A percentile compares a stretch with the other conserved stretches of the same genome.
phyloP scores from a whole-genome alignment of 2,113 vertebrate species.

The Engystomops pustulosus region DNA sequence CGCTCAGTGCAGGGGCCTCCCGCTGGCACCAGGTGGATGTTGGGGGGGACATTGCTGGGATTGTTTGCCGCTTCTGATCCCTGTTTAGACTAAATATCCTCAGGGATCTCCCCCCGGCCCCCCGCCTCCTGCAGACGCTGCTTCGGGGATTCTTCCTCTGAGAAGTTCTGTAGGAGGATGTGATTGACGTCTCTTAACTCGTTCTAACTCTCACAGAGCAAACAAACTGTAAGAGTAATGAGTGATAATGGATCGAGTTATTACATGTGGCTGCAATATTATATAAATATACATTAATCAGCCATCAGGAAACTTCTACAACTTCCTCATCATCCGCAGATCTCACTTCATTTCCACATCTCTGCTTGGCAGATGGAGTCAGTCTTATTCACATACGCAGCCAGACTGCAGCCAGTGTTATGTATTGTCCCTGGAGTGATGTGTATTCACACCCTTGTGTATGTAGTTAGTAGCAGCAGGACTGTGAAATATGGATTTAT shows the following conservation, averaged over 20 bases:
- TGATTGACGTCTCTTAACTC: constrained; percentile 40
- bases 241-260: constrained; percentile 9
- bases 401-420: too few relatives aligned
- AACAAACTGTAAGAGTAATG: constrained; percentile 9
- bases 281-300: not conserved
- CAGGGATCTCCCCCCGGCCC: not conserved
- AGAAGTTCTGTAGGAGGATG: constrained; percentile 12
- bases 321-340: not conserved
- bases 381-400: too few relatives aligned
- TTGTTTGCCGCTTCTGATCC: constrained; percentile 26
- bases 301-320: not conserved
- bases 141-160: not conserved
- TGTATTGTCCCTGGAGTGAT: too few relatives aligned
- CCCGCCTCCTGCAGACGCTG: not conserved
- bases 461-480: too few relatives aligned
- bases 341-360: too few relatives aligned
- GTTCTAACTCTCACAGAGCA: constrained; percentile 13
- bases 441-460: too few relatives aligned
- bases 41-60: not conserved
- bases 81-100: constrained; percentile 35
- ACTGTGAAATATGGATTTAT: too few relatives aligned
- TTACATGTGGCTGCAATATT: not conserved
- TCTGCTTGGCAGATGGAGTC: not conserved
- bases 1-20: not conserved
- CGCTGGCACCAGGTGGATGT: constrained; percentile 12